Base-by-base conservation (phyloP, 2,113 vertebrate genomes). In the Gallinago jamesoni region DNA sequence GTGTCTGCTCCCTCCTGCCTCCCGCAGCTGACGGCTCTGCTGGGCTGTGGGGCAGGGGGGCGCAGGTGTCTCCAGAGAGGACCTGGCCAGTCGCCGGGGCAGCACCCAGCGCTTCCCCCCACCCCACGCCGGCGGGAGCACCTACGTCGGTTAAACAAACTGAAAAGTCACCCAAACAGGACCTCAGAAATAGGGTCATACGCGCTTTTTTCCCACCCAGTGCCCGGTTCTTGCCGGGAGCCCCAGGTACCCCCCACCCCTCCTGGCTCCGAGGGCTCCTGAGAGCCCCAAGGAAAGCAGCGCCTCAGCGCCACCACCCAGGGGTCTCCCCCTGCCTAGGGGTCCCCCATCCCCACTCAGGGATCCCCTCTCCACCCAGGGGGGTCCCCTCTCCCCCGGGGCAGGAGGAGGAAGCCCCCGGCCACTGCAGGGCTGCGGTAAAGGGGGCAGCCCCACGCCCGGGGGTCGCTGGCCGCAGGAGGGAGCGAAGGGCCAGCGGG, bases 141-240 rank as follows among this genome's bases (percentile, higher is more conserved):
- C 8, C 15, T 10, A 1, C 0, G 0, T 0, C 3, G 24, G 9
- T 33, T 3, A 15, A 47, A 43, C 8, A 11, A 53, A 25, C 31
- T 18, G 4, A 4, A 4, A 31, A 50, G 24, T 1, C 70, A n/a
- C 8, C 47, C 1, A 15, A 35, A 10, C 31, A 14, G 16, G 21
- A 15, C 15, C 14, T 7, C 27, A 39, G 23, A 20, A 27, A 31
- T 8, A 3, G 16, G 30, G 33, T 4, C 27, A 11, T 5, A 39
- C 39, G 7, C 8, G 2, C 16, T 0, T 4, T 30, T 57, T 28
- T 4, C 1, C 16, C 56, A 31, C 20, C 5, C 6, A 12, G 33
- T 5, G 41, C 21, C 68, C 21, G 14, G 3, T 33, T 28, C 60
- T 13, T 2, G 3, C 14, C 4, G 0, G 9, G 15, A 87, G 55